Evolutionary conservation across 2,113 vertebrate genomes (phyloP), one percentile per base, ranked within the genome.

Genomic region (Oreamnos americanus): DNA sequence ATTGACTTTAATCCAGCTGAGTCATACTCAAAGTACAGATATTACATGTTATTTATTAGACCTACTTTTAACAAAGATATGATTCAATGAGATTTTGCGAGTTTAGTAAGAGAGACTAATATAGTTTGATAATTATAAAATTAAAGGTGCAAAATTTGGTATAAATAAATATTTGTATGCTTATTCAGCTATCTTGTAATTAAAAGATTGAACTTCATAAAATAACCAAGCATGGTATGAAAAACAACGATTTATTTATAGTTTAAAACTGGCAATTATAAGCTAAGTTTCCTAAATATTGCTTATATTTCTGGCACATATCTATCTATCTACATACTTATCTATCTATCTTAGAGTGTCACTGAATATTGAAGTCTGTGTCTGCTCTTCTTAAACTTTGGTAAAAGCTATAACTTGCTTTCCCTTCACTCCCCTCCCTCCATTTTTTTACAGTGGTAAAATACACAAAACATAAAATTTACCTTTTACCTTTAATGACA

Each of bases 251-350:
- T 53, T 93, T 49, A 91, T 76, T 90, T 93, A 36, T 91, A 93
- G 30, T 94, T 89, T 90, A 91, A 62, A 88, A 89, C 91, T 83
- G 53, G 25, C n/a, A 85, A 95, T 95, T 83, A 51, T 96, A 53
- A 88, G 45, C 36, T 51, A 36, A 11, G 39, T 67, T 62, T 92
- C 47, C 55, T 82, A 90, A 90, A 90, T 74, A 16, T 49, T 43
- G 33, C 45, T 95, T 76, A 16, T 26, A 53, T 58, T 78, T 87
- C 45, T 84, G 33, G 13, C 17, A 39, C 10, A 49, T 81, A 79
- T 33, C 45, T 81, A 17, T 45, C 74, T 78, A 81, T 81, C 47
- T 81, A 33, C 28, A 4, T 79, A 49, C 16, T 49, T 81, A 82
- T n/a, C 47, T n/a, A 51, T 81, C 47, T 51, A 28, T 16, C 78